Conservation (phyloP, 2,888 invertebrate genomes). For the Apamea epomidion region DNA sequence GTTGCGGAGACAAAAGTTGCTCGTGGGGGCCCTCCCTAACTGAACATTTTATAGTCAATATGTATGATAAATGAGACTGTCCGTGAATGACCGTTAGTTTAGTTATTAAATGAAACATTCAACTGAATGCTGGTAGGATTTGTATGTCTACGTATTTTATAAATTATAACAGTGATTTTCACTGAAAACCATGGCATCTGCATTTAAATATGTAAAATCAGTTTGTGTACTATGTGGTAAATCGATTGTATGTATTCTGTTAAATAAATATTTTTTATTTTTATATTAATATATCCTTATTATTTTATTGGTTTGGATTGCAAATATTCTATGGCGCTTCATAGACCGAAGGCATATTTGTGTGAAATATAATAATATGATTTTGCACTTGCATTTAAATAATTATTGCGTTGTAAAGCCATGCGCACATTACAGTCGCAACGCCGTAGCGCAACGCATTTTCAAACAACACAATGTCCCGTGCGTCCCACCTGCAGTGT, state of each 20-base stretch:
- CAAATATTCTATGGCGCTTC: neutral
- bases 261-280: neutral
- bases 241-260: slow-evolving; percentile 2
- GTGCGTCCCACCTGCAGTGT: too few species aligned
- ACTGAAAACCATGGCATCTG: neutral
- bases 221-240: neutral
- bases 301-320: neutral
- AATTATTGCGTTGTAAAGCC: neutral
- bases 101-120: neutral
- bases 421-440: neutral
- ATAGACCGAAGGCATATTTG: neutral
- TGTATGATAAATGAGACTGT: neutral
- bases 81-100: neutral
- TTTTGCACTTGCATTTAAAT: neutral
- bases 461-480: neutral
- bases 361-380: neutral
- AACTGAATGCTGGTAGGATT: neutral
- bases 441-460: neutral
- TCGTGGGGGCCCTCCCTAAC: neutral
- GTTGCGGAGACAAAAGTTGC: neutral
- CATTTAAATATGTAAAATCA: slow-evolving; percentile 1
- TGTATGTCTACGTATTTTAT: slow-evolving; percentile 8
- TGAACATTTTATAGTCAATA: slow-evolving; percentile 8
- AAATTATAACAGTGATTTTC: neutral
- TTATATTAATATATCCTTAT: neutral